Conservation (phyloP, 2,113 vertebrate genomes). For the Chloropsis hardwickii region DNA sequence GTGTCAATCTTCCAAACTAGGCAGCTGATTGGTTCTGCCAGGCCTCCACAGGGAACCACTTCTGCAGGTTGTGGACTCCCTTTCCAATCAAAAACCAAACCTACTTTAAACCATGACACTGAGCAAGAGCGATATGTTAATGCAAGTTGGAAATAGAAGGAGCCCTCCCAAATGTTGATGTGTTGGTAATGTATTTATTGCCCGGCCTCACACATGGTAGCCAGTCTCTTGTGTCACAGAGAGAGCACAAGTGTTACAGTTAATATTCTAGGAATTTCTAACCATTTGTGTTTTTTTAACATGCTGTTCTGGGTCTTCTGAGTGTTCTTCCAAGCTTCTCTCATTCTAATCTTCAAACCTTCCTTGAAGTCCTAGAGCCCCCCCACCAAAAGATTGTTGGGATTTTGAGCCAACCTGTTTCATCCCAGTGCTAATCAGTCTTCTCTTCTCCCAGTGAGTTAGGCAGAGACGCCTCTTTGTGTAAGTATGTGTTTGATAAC, state of each 20-base stretch:
- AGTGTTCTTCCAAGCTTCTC: not conserved
- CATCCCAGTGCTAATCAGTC: not conserved
- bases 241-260: not conserved
- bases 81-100: not conserved
- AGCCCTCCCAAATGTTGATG: not conserved
- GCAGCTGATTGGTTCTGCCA: not conserved
- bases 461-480: not conserved
- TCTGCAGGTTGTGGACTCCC: not conserved
- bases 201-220: not conserved
- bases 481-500: not conserved
- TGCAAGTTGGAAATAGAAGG: not conserved
- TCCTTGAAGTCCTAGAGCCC: not conserved
- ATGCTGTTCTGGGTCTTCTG: not conserved
- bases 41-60: not conserved
- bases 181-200: not conserved
- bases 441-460: not conserved
- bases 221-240: not conserved
- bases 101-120: not conserved
- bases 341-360: not conserved
- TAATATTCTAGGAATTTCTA: not conserved
- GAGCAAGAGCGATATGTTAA: not conserved
- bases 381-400: not conserved
- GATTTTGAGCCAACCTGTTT: not conserved
- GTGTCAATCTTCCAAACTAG: not conserved
- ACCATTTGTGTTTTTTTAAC: not conserved